phyloP scores from a whole-genome alignment of 2,797 vertebrate species.

The Trachurus trachurus region DNA sequence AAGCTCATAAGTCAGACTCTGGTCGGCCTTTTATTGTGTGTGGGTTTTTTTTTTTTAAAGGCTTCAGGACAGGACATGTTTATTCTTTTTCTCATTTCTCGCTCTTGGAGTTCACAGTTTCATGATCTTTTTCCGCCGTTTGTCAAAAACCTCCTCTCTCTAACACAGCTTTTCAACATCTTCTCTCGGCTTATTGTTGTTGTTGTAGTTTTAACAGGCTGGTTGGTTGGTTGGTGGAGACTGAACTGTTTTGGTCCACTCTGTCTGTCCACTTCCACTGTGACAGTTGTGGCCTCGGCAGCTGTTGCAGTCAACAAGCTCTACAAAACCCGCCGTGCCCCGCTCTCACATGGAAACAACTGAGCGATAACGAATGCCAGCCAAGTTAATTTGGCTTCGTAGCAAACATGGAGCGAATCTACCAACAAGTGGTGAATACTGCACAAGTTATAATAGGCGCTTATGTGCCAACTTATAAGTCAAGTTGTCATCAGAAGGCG shows the following conservation, averaged over 20 bases:
- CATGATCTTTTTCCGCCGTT: background rate
- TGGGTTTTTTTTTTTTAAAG: constrained; percentile 14
- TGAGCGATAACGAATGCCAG: too few relatives aligned
- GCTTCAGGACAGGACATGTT: background rate
- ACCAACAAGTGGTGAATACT: too few relatives aligned
- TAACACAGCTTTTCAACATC: background rate
- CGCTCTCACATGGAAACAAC: too few relatives aligned
- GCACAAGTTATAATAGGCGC: too few relatives aligned
- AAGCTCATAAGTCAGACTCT: constrained; percentile 30
- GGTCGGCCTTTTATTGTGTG: constrained; percentile 26
- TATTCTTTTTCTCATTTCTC: constrained; percentile 9
- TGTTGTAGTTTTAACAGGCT: background rate
- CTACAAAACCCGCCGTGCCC: too few relatives aligned
- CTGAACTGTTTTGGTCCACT: background rate
- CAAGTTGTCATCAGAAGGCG: too few relatives aligned
- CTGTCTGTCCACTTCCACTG: background rate
- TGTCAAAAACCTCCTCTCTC: background rate
- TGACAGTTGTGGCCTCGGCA: background rate
- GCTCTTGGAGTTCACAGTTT: background rate
- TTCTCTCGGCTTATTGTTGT: background rate
- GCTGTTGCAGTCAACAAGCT: background rate
- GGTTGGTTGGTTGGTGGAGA: background rate
- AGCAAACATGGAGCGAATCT: too few relatives aligned
- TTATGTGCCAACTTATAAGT: too few relatives aligned
- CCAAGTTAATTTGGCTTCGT: too few relatives aligned